phyloP scores from a whole-genome alignment of 2,797 vertebrate genomes.

The Brachymystax lenok region DNA sequence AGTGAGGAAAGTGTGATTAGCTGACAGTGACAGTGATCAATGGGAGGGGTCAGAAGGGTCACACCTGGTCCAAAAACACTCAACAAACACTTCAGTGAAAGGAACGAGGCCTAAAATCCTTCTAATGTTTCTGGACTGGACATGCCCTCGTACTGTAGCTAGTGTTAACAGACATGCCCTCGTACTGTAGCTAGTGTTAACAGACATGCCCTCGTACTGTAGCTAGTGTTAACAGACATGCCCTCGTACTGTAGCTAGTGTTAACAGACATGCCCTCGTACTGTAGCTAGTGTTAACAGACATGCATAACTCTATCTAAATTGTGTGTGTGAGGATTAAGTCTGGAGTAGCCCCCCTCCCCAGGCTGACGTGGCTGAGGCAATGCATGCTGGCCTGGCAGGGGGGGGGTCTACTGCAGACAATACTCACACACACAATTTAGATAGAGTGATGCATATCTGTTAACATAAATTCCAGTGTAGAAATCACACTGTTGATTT shows the following conservation, averaged over 20 bases:
- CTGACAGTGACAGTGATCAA: constrained; percentile 38
- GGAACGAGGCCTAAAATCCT: background rate
- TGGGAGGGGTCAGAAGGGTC: constrained; percentile 21
- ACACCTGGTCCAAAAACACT: constrained; percentile 56
- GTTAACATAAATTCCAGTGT: no score
- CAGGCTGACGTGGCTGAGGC: constrained; percentile 62
- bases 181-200: no score
- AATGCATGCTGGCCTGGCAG: constrained; percentile 12
- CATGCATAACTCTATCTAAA: background rate
- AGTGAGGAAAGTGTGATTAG: constrained; percentile 26
- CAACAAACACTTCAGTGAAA: no score
- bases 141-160: background rate
- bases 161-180: background rate
- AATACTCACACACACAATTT: no score
- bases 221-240: no score
- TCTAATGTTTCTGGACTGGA: background rate
- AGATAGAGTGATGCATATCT: no score
- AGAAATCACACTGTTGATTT: background rate
- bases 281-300: no score
- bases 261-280: no score
- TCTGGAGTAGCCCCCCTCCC: constrained; percentile 25
- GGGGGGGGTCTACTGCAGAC: constrained; percentile 8
- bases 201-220: no score
- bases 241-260: no score
- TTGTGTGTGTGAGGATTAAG: constrained; percentile 22